Conservation (phyloP, 2,888 invertebrate genomes). For the Drosophila sordidula region DNA sequence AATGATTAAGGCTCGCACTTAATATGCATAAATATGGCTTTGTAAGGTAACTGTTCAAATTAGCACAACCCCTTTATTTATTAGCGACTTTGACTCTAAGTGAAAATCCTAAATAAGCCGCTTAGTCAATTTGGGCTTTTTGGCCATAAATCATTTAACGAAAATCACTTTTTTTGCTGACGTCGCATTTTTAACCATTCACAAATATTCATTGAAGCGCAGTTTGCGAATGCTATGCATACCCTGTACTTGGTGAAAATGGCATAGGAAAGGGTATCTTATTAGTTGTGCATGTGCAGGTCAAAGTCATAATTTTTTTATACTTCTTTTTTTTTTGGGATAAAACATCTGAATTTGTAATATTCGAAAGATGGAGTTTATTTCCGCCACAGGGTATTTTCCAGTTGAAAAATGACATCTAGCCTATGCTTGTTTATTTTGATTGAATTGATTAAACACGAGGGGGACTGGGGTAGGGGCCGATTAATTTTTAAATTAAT, state of each 20-base stretch:
- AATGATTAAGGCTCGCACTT: conserved; percentile 13
- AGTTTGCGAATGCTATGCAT: conserved; percentile 5
- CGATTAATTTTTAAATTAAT: conserved; percentile 54
- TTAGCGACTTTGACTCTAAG: conserved; percentile 28
- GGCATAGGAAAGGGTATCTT: too few relatives aligned
- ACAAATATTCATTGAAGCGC: conserved; percentile 58
- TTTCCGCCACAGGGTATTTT: conserved; percentile 15
- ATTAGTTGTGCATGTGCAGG: too few relatives aligned
- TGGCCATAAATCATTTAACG: conserved; percentile 9
- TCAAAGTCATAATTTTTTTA: too few relatives aligned
- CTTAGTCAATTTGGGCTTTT: conserved; percentile 28
- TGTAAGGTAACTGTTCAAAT: conserved; percentile 1
- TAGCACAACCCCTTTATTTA: background rate
- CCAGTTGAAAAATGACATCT: too few relatives aligned
- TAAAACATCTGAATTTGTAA: too few relatives aligned
- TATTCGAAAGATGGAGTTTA: too few relatives aligned
- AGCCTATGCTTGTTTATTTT: conserved; percentile 11
- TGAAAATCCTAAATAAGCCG: conserved; percentile 52
- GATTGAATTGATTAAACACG: conserved; percentile 9
- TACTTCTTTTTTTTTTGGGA: too few relatives aligned
- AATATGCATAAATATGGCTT: background rate
- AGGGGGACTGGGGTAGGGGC: background rate
- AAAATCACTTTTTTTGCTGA: conserved; percentile 58
- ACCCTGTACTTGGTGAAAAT: conserved; percentile 5
- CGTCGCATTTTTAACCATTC: conserved; percentile 50